These are phyloP conservation scores for Drosophila murphyi DNA, from an alignment of 1,140 invertebrate genomes.

Conservation along the genomic window DNA sequence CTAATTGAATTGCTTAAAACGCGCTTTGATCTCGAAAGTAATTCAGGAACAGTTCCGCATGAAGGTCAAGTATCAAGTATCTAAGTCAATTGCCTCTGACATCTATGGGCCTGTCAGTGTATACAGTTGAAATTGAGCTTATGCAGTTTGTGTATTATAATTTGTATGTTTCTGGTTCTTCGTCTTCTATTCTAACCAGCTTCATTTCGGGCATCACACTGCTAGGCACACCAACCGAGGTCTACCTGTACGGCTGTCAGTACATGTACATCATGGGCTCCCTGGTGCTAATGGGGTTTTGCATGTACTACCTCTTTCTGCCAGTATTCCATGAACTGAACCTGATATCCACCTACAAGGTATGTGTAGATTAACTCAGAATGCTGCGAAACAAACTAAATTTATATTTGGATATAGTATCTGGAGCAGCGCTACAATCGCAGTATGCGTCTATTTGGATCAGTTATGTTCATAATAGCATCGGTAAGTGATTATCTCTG, in stretches of 20 bases:
- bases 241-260: conserved; percentile 92
- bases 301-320: conserved; percentile 89
- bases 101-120: not conserved
- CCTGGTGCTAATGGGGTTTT: conserved; percentile 87
- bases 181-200: conserved; percentile 70
- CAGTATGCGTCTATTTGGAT: conserved; percentile 90
- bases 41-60: conserved; percentile 4
- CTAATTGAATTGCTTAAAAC: conserved; percentile 79
- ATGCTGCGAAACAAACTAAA: not conserved
- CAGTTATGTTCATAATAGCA: conserved; percentile 89
- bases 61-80: conserved; percentile 67
- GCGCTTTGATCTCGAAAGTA: conserved; percentile 68
- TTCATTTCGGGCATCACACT: conserved; percentile 88
- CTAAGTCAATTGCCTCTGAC: conserved; percentile 1
- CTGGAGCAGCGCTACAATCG: conserved; percentile 91
- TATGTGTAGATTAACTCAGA: conserved; percentile 72
- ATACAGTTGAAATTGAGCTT: not conserved
- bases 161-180: not conserved
- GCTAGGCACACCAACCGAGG: conserved; percentile 91
- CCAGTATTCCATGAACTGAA: conserved; percentile 93
- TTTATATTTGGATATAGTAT: conserved; percentile 86
- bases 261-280: conserved; percentile 88
- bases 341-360: conserved; percentile 93
- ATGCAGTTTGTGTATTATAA: not conserved
- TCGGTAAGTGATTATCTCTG: conserved; percentile 86